Conservation (phyloP, 2,888 invertebrate species). For the Agrilus biguttatus region DNA sequence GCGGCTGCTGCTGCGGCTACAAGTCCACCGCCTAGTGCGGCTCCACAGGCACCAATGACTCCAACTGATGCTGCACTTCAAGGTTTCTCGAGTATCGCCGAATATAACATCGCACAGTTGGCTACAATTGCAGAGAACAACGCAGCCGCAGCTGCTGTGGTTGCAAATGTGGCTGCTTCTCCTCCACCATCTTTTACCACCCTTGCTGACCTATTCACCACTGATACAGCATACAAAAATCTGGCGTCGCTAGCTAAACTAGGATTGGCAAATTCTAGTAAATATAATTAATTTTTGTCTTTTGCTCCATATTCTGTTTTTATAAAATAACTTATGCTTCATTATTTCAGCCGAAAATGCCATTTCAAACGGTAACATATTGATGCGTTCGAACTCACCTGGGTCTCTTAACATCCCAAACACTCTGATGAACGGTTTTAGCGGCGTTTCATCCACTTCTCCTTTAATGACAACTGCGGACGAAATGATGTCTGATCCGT, state of each 20-base stretch:
- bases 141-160: slow-evolving; percentile 18
- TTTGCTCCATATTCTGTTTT: slow-evolving; percentile 12
- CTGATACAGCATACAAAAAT: slow-evolving; percentile 74
- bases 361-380: slow-evolving; percentile 27
- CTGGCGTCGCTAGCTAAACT: slow-evolving; percentile 80
- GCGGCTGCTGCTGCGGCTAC: slow-evolving; percentile 24
- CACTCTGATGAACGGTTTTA: slow-evolving; percentile 41
- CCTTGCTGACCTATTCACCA: slow-evolving; percentile 62
- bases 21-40: slow-evolving; percentile 24
- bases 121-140: slow-evolving; percentile 67
- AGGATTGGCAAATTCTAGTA: slow-evolving; percentile 53
- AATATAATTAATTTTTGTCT: slow-evolving; percentile 11
- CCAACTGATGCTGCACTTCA: slow-evolving; percentile 32
- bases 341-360: slow-evolving; percentile 29
- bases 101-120: slow-evolving; percentile 73
- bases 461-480: slow-evolving; percentile 40
- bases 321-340: slow-evolving; percentile 26
- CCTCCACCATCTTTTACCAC: slow-evolving; percentile 54
- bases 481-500: slow-evolving; percentile 33
- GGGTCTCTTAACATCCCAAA: slow-evolving; percentile 37
- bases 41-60: slow-evolving; percentile 23
- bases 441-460: slow-evolving; percentile 44
- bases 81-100: slow-evolving; percentile 59
- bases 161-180: slow-evolving; percentile 13
- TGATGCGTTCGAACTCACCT: slow-evolving; percentile 45